A percentile compares a stretch with the other conserved stretches of the same genome.
Conservation (phyloP, 2,797 vertebrate species). For the Sebastiscus albofasciatus region DNA sequence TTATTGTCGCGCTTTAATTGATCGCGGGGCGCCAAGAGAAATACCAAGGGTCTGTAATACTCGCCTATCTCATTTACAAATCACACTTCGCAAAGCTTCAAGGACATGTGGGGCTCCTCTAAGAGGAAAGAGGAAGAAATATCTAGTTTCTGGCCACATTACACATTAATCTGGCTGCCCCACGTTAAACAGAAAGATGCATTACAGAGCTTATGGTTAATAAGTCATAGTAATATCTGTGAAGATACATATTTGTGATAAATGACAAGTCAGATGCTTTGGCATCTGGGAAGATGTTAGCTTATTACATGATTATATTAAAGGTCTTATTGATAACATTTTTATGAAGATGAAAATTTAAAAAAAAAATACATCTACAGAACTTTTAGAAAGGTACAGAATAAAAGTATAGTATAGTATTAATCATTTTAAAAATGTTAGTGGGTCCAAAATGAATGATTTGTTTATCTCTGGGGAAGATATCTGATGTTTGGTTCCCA, state of each 20-base stretch:
- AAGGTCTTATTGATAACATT: no score
- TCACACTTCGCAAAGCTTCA: conserved; percentile 78
- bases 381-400: no score
- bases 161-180: conserved; percentile 53
- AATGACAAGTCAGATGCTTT: not conserved
- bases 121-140: conserved; percentile 57
- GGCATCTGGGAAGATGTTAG: not conserved
- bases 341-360: no score
- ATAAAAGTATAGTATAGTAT: no score
- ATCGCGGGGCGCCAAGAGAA: conserved; percentile 81
- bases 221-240: not conserved
- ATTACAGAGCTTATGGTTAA: not conserved
- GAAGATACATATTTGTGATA: not conserved
- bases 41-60: conserved; percentile 84
- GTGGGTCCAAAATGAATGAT: no score
- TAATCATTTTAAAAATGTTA: no score
- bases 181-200: conserved; percentile 1
- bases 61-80: conserved; percentile 85
- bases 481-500: no score
- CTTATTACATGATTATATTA: conserved; percentile 10
- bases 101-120: conserved; percentile 74
- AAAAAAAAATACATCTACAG: no score
- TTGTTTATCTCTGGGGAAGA: no score
- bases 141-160: conserved; percentile 45
- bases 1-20: conserved; percentile 87